Percentiles rank a stretch among this genome's conserved stretches.
phyloP scores from a whole-genome alignment of 2,888 invertebrate species.

The Drosophila mimetica region DNA sequence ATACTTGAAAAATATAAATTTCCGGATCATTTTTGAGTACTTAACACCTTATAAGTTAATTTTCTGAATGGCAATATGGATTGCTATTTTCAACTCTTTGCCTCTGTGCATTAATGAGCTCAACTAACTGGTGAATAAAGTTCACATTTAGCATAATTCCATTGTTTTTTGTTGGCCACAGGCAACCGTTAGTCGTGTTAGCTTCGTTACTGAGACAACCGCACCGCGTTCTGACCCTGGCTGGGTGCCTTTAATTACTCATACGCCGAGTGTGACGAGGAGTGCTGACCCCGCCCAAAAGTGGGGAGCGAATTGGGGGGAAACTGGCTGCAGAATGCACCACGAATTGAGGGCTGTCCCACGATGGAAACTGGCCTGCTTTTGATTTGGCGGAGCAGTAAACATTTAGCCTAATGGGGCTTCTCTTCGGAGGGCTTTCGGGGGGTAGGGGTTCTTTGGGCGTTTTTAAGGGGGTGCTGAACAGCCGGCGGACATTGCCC shows the following conservation, averaged over 20 bases:
- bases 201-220: constrained; percentile 44
- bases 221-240: constrained; percentile 46
- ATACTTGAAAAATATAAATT: too few species aligned
- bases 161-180: constrained; percentile 38
- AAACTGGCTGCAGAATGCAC: constrained; percentile 25
- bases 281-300: constrained; percentile 49
- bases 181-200: constrained; percentile 30
- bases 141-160: constrained; percentile 39
- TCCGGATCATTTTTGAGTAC: too few species aligned
- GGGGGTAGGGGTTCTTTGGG: background rate
- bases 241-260: constrained; percentile 50
- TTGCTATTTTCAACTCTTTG: background rate
- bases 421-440: constrained; percentile 46
- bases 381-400: constrained; percentile 48
- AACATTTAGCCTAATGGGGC: constrained; percentile 72
- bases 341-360: constrained; percentile 43
- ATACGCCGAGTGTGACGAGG: constrained; percentile 49
- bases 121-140: constrained; percentile 25
- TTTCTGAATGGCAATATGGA: too few species aligned
- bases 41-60: too few species aligned
- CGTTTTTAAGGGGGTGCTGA: constrained; percentile 5
- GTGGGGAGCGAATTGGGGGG: background rate
- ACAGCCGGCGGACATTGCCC: constrained; percentile 58
- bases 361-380: constrained; percentile 52
- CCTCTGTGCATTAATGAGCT: constrained; percentile 13